Evolutionary conservation across 2,888 invertebrate genomes (phyloP), one percentile per base, ranked within the genome.

Genomic region (Cephalotes varians): DNA sequence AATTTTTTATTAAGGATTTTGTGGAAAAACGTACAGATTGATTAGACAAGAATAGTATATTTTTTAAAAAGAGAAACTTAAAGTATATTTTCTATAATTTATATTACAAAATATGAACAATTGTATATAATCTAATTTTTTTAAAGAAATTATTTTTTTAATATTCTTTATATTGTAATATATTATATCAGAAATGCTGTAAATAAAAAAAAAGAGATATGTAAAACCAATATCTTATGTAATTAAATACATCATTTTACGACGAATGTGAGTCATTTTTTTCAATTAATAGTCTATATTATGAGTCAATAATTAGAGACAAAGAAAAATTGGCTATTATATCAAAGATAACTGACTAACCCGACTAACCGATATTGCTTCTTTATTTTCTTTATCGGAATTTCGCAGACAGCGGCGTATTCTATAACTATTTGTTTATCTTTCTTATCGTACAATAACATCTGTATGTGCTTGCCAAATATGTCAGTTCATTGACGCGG

Each of bases 401-500:
- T 54, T 31, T 64, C 28, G 40, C 54, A 74, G 44, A 81, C 64
- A 49, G 44, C 62, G 44, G 15, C 10, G 37, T 3, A 51, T 54
- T 9, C 18, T 34, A 21, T 21, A 76, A 64, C 34, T 56, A 64
- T 76, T 76, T 81, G 56, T 76, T 81, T 81, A 56, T 44, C 21
- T 18, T 31, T 40, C 28, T 81, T 18, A 18, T 40, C 44, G 15
- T 62, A 12, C 40, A 40, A 31, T 73, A 51, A 34, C n/a, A 21
- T 15, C 44, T 25, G 18, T 64, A 25, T n/a, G 21, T 25, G 54
- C 44, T 74, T 18, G 44, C 25, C 34, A 76, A 77, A 81, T 40
- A 76, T 51, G 51, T 47, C 49, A 64, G 54, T 47, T 56, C 62
- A 76, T 40, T 21, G 64, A 76, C 40, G 25, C 74, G 21, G 37